Percentiles rank a stretch among this genome's conserved stretches.
These are phyloP conservation scores for Peucedramus taeniatus DNA, from an alignment of 2,113 vertebrate species.

Conservation along the genomic window DNA sequence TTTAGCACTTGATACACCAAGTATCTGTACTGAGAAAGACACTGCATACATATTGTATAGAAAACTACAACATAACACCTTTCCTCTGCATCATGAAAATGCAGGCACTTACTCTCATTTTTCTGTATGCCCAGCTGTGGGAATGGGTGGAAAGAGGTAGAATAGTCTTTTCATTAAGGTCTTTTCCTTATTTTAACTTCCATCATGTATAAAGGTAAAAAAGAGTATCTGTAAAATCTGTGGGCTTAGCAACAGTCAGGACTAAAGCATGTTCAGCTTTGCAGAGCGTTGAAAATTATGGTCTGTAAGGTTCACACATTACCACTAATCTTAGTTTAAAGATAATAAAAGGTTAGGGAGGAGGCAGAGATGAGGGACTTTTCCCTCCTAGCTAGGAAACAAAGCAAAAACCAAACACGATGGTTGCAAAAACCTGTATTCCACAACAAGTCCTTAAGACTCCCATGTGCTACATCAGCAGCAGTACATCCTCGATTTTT, in stretches of 20 bases:
- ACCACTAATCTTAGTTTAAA: slow-evolving; percentile 20
- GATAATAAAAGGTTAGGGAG: slow-evolving; percentile 32
- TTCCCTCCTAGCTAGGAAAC: slow-evolving; percentile 31
- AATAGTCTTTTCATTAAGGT: too few relatives aligned
- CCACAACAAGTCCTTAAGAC: slow-evolving; percentile 75
- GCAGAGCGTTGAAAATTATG: slow-evolving; percentile 41
- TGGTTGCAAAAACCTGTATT: slow-evolving; percentile 68
- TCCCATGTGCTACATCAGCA: slow-evolving; percentile 74
- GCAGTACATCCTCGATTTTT: slow-evolving; percentile 72
- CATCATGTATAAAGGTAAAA: neutral
- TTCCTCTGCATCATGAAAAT: neutral
- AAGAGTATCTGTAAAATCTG: neutral
- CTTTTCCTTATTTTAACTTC: neutral
- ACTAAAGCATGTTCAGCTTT: neutral
- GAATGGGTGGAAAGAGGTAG: neutral
- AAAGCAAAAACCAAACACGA: slow-evolving; percentile 65
- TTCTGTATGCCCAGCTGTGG: neutral
- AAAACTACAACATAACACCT: neutral
- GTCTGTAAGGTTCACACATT: neutral
- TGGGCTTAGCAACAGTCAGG: slow-evolving; percentile 1
- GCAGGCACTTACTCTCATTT: neutral
- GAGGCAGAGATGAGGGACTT: neutral
- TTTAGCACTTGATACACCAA: neutral
- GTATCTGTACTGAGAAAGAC: neutral
- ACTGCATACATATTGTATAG: accelerated